Percentiles rank a stretch among this genome's conserved stretches.
Conservation (phyloP, 2,113 vertebrate species). For the Quiscalus mexicanus region DNA sequence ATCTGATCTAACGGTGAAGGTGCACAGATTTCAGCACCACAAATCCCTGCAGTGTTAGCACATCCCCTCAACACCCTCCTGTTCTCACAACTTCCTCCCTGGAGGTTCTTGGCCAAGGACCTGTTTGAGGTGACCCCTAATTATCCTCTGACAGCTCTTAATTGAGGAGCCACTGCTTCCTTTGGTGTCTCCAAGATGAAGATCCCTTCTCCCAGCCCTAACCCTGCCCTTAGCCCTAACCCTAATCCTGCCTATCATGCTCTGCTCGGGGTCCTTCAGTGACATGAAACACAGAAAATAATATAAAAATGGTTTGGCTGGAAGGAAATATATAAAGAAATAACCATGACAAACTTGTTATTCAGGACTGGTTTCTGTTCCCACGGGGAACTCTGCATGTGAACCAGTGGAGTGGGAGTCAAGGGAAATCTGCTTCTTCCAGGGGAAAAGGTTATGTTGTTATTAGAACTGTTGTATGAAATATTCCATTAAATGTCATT, state of each 20-base stretch:
- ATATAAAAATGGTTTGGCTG: background rate
- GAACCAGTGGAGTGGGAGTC: background rate
- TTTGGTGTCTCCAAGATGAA: background rate
- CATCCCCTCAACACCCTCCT: background rate
- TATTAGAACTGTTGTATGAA: background rate
- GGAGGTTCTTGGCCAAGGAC: background rate
- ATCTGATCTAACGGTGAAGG: accelerated
- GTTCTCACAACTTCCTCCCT: accelerated
- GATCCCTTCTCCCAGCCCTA: background rate
- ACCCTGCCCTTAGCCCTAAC: background rate
- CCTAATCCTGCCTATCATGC: background rate
- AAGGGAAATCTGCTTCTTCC: background rate
- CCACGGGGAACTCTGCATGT: background rate
- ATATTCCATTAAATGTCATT: slow-evolving; percentile 20
- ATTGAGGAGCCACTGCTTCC: background rate
- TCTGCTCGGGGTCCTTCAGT: background rate
- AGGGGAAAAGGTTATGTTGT: slow-evolving; percentile 10
- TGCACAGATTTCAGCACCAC: background rate
- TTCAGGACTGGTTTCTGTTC: background rate
- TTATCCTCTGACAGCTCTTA: background rate
- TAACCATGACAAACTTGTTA: background rate
- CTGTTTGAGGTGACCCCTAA: background rate
- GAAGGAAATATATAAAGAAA: background rate
- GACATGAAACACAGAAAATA: background rate
- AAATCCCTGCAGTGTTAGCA: too few species aligned